These are phyloP conservation scores for Crotophaga sulcirostris DNA, from an alignment of 2,113 vertebrate genomes.

Conservation along the genomic window DNA sequence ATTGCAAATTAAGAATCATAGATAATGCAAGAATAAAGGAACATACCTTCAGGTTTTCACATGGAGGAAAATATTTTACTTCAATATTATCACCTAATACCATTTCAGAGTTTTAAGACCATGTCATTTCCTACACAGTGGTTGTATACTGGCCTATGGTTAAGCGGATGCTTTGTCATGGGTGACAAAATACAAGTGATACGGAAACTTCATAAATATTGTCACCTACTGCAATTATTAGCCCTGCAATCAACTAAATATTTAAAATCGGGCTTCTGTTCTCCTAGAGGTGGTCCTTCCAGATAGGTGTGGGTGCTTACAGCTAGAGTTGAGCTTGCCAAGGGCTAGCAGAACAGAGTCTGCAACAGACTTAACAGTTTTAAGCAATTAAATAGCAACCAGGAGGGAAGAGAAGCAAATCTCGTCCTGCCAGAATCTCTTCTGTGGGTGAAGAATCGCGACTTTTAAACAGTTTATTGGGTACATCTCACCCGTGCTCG, in stretches of 20 bases:
- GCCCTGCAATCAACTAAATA: neutral
- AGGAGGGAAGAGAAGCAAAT: neutral
- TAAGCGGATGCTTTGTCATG: neutral
- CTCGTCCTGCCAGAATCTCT: neutral
- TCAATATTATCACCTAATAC: neutral
- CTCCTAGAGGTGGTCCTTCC: neutral
- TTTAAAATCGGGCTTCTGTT: neutral
- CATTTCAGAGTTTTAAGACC: neutral
- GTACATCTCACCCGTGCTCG: neutral
- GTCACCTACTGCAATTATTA: neutral
- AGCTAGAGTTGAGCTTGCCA: neutral
- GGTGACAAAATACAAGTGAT: neutral
- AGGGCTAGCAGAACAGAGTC: neutral
- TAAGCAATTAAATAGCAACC: neutral
- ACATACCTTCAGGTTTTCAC: neutral
- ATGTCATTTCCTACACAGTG: neutral
- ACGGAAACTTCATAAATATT: neutral
- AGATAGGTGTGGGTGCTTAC: neutral
- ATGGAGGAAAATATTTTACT: neutral
- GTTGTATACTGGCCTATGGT: neutral
- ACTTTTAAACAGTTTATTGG: neutral
- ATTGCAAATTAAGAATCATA: neutral
- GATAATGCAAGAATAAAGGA: neutral
- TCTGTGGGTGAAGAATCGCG: neutral
- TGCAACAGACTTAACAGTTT: neutral